A percentile compares a stretch with the other conserved stretches of the same genome.
Evolutionary conservation across 2,888 invertebrate genomes (phyloP).

Genomic region (Pterobdella sp.): DNA sequence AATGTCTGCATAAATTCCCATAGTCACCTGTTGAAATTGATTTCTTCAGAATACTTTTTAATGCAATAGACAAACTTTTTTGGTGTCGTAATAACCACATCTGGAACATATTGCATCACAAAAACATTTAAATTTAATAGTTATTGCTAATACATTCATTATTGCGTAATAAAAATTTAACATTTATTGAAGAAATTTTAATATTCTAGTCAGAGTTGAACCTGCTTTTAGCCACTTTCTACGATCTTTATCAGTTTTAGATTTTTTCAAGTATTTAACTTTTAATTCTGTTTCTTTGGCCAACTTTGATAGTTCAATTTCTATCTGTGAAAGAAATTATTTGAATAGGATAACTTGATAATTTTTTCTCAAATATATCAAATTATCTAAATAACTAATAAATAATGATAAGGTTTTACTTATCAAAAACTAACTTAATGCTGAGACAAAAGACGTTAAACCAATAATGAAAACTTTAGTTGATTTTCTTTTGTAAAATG

Average conservation of each 20-base stretch:
- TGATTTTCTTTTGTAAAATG: too few relatives aligned
- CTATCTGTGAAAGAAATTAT: constrained; percentile 42
- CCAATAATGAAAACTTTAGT: too few relatives aligned
- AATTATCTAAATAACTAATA: too few relatives aligned
- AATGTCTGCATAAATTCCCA: not conserved
- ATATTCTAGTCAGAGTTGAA: not conserved
- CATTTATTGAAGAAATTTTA: not conserved
- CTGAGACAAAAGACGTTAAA: too few relatives aligned
- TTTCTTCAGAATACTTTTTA: constrained; percentile 16
- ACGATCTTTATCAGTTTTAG: constrained; percentile 45
- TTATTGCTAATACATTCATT: not conserved
- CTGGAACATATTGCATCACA: constrained; percentile 47
- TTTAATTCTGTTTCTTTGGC: constrained; percentile 67
- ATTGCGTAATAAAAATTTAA: too few relatives aligned
- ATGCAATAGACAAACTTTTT: constrained; percentile 71
- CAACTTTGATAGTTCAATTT: constrained; percentile 66
- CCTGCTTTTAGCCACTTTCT: constrained; percentile 20
- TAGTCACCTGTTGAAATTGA: constrained; percentile 18
- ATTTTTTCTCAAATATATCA: too few relatives aligned
- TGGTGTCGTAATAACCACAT: constrained; percentile 88
- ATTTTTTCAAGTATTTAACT: constrained; percentile 71
- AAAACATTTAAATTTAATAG: not conserved
- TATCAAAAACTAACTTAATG: too few relatives aligned
- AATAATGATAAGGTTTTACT: too few relatives aligned
- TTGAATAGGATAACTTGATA: too few relatives aligned